A percentile compares a stretch with the other conserved stretches of the same genome.
These are phyloP conservation scores for Charanyca ferruginea DNA, from an alignment of 2,888 invertebrate genomes.

Conservation along the genomic window DNA sequence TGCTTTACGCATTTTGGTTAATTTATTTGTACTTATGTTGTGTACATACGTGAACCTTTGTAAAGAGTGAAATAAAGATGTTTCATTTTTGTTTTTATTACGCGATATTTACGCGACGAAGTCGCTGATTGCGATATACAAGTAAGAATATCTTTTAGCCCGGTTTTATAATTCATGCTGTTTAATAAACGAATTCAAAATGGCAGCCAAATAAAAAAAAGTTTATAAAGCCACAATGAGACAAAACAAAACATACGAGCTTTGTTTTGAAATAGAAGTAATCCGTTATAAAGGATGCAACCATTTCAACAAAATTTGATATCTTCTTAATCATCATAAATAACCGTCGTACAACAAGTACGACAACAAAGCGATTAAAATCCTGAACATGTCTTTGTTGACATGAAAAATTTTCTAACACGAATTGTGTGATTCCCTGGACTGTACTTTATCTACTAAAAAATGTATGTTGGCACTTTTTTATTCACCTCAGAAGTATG, in stretches of 20 bases:
- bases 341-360: slow-evolving; percentile 18
- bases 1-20: too few relatives aligned
- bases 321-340: slow-evolving; percentile 58
- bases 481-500: background rate
- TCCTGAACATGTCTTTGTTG: slow-evolving; percentile 6
- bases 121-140: too few relatives aligned
- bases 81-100: too few relatives aligned
- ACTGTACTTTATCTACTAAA: slow-evolving; percentile 5
- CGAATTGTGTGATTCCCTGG: background rate
- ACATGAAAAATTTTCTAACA: slow-evolving; percentile 11
- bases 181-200: too few relatives aligned
- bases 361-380: slow-evolving; percentile 33
- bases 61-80: too few relatives aligned
- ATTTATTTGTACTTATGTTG: too few relatives aligned
- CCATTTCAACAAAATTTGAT: slow-evolving; percentile 32
- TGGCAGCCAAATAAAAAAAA: too few relatives aligned
- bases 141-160: background rate
- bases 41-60: too few relatives aligned
- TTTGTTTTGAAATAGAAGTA: background rate
- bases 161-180: background rate
- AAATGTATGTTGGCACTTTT: background rate
- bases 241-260: slow-evolving; percentile 12
- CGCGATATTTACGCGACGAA: too few relatives aligned
- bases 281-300: background rate
- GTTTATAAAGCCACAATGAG: too few relatives aligned